Evolutionary conservation across 2,888 invertebrate species (phyloP), one percentile per base, ranked within the genome.

Genomic region (Limnephilus rhombicus): DNA sequence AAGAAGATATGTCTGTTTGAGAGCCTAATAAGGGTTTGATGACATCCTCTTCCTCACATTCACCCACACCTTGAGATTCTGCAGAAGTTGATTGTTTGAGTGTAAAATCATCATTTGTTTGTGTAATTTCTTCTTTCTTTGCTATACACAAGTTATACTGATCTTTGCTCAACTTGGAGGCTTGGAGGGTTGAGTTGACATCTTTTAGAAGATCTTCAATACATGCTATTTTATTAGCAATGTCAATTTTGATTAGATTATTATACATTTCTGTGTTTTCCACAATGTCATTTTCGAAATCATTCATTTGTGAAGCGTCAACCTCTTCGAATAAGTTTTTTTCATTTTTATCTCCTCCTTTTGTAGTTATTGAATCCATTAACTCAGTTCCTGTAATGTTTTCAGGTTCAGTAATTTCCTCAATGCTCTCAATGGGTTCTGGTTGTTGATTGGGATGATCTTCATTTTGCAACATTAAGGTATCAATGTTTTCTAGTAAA

Each of bases 131-230:
- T 15, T 93, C 91, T 85, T 92, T 91, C 86, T 93, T 90, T 18
- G 37, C 41, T 83, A 80, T 90, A 41, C 24, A 82, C 18, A 85
- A 86, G 80, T 88, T 34, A 94, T 95, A 96, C 94, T 95, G 29
- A 95, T 93, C 93, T 95, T 96, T 37, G 96, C 96, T 94, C 95
- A 95, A 93, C 94, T 95, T 29, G 95, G 96, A 94, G 95, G 91
- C 96, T 94, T 96, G 96, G 89, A 96, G 94, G 29, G 96, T 95
- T 91, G 94, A 94, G 93, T 96, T 96, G 1, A 96, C 96, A 93
- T 96, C 96, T 89, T 95, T 95, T 0, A 96, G 94, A 90, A 96
- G 94, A 93, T 96, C 96, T 93, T 96, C 96, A 96, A 96, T 96
- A 92, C 95, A 96, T 53, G 96, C 95, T 1, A 96, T 93, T 94